A percentile compares a stretch with the other conserved stretches of the same genome.
Conservation (phyloP, 2,888 invertebrate genomes). For the Exocentrus adspersus region DNA sequence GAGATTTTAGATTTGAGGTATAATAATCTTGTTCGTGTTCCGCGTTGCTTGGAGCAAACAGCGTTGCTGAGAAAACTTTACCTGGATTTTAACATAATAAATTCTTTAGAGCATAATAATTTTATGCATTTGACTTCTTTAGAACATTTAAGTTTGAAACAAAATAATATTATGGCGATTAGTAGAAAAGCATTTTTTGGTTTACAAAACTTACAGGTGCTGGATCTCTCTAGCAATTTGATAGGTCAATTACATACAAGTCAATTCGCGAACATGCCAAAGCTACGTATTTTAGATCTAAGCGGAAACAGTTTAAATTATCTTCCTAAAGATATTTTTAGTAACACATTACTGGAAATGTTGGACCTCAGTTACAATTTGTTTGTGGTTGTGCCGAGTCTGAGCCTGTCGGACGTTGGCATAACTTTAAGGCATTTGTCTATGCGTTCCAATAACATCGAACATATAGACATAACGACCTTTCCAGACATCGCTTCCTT, state of each 20-base stretch:
- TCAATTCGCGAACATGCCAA: constrained; percentile 81
- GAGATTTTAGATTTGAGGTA: constrained; percentile 77
- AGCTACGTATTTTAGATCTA: constrained; percentile 77
- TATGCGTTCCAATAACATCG: constrained; percentile 81
- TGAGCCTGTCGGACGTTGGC: constrained; percentile 81
- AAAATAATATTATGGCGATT: constrained; percentile 78
- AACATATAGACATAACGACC: constrained; percentile 88
- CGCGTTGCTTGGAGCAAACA: constrained; percentile 74
- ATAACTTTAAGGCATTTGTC: constrained; percentile 82
- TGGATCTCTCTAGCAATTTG: constrained; percentile 82
- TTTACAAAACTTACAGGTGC: constrained; percentile 76
- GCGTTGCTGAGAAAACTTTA: constrained; percentile 75
- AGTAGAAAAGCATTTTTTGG: constrained; percentile 82
- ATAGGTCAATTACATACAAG: constrained; percentile 81
- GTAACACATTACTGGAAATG: constrained; percentile 82
- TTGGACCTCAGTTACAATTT: constrained; percentile 83
- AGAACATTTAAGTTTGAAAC: constrained; percentile 78
- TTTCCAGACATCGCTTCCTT: constrained; percentile 85
- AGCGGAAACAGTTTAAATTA: constrained; percentile 78
- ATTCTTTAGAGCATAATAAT: constrained; percentile 75
- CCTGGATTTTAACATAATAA: constrained; percentile 79
- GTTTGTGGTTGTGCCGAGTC: constrained; percentile 81
- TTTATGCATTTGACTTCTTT: constrained; percentile 77
- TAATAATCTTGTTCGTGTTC: constrained; percentile 74
- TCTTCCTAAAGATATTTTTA: constrained; percentile 81